These are phyloP conservation scores for Salvelinus alpinus DNA, from an alignment of 2,113 vertebrate species.

Conservation along the genomic window DNA sequence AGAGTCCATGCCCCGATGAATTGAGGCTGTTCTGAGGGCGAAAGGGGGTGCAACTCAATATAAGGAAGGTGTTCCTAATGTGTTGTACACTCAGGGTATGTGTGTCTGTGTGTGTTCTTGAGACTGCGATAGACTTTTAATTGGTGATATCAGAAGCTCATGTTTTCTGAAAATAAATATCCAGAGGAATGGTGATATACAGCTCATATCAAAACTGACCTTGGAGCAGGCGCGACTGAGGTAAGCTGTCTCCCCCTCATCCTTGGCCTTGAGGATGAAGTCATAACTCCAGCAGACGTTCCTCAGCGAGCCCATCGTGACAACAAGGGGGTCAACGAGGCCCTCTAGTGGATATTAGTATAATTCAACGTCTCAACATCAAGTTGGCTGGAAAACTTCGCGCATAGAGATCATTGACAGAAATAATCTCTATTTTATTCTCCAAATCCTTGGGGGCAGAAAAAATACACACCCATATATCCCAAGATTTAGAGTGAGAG, in stretches of 20 bases:
- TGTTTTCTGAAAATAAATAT: neutral
- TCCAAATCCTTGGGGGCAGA: neutral
- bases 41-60: too few species aligned
- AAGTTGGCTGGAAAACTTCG: neutral
- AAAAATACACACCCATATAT: neutral
- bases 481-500: neutral
- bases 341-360: slow-evolving; percentile 39
- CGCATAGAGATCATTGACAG: neutral
- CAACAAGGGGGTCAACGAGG: slow-evolving; percentile 20
- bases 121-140: neutral
- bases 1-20: too few species aligned
- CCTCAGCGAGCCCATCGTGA: neutral
- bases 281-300: slow-evolving; percentile 55
- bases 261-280: slow-evolving; percentile 43
- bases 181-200: slow-evolving; percentile 14
- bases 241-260: slow-evolving; percentile 37
- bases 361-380: neutral
- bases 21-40: too few species aligned
- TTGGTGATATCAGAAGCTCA: neutral
- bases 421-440: neutral
- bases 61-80: too few species aligned
- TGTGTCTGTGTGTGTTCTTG: slow-evolving; percentile 7
- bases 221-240: slow-evolving; percentile 30
- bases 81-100: neutral
- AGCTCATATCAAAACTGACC: slow-evolving; percentile 33